Conservation (phyloP, 2,888 invertebrate species). For the Trissolcus japonicus region DNA sequence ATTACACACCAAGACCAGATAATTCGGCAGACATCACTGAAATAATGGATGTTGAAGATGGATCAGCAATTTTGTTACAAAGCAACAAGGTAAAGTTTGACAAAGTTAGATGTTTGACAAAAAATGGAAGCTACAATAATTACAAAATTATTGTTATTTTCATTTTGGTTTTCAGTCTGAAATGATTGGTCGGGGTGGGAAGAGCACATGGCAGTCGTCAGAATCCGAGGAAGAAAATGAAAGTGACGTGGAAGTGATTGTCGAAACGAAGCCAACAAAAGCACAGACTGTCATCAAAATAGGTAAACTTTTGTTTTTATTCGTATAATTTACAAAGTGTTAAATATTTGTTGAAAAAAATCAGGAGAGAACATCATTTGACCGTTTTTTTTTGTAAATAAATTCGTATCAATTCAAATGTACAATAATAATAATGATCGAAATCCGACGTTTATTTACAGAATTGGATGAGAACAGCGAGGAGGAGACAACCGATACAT, state of each 20-base stretch:
- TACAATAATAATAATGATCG: constrained; percentile 41
- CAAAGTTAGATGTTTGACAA: neutral
- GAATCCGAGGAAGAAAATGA: constrained; percentile 63
- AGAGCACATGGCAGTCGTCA: constrained; percentile 66
- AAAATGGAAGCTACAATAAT: too few species aligned
- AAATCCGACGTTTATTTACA: constrained; percentile 64
- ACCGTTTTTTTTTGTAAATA: constrained; percentile 2
- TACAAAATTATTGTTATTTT: too few species aligned
- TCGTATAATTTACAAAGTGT: constrained; percentile 34
- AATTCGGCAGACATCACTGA: constrained; percentile 41
- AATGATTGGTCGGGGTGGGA: constrained; percentile 68
- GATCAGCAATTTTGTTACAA: constrained; percentile 75
- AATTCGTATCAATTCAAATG: constrained; percentile 20
- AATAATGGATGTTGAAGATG: constrained; percentile 68
- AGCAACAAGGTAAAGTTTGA: constrained; percentile 60
- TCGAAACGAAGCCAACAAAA: constrained; percentile 64
- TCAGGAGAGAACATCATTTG: constrained; percentile 3
- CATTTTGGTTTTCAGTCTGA: constrained; percentile 66
- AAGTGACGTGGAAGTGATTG: constrained; percentile 69
- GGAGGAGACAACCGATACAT: constrained; percentile 73
- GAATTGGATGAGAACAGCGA: constrained; percentile 76
- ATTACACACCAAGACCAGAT: constrained; percentile 34
- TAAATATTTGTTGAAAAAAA: constrained; percentile 29
- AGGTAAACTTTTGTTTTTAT: constrained; percentile 34
- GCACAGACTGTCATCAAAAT: constrained; percentile 61